phyloP scores from a whole-genome alignment of 2,113 vertebrate species.

The Gymnobelideus leadbeateri region DNA sequence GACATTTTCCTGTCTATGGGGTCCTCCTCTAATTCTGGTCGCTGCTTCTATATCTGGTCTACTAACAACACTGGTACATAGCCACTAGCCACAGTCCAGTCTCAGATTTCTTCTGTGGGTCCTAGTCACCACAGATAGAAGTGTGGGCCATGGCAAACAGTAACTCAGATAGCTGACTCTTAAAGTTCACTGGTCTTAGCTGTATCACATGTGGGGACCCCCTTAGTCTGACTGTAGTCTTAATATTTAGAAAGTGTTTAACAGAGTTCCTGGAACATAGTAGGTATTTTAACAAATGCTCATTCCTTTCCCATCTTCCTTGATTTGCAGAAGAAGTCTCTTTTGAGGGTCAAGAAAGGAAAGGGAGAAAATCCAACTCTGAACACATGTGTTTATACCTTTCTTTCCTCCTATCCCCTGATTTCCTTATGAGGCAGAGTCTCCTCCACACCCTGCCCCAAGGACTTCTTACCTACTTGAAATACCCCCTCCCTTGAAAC shows the following conservation, averaged over 20 bases:
- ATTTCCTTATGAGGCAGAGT: background rate
- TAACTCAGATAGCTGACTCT: background rate
- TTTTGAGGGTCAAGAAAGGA: background rate
- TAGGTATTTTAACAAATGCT: background rate
- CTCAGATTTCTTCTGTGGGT: background rate
- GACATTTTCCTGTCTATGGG: background rate
- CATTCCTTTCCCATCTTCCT: background rate
- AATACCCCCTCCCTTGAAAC: background rate
- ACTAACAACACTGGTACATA: background rate
- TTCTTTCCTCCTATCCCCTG: background rate
- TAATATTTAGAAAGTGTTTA: background rate
- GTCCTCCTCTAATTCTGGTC: background rate
- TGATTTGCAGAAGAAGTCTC: background rate
- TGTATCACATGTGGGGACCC: background rate
- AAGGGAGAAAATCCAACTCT: background rate
- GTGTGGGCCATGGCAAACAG: background rate
- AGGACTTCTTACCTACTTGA: background rate
- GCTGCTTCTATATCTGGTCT: background rate
- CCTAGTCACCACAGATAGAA: background rate
- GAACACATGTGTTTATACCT: background rate
- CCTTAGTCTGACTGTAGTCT: background rate
- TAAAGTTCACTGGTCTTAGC: background rate
- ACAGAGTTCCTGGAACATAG: background rate
- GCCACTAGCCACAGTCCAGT: background rate
- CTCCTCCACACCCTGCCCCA: background rate